Evolutionary conservation across 2,113 vertebrate species (phyloP).

Genomic region (Sminthopsis crassicaudata): DNA sequence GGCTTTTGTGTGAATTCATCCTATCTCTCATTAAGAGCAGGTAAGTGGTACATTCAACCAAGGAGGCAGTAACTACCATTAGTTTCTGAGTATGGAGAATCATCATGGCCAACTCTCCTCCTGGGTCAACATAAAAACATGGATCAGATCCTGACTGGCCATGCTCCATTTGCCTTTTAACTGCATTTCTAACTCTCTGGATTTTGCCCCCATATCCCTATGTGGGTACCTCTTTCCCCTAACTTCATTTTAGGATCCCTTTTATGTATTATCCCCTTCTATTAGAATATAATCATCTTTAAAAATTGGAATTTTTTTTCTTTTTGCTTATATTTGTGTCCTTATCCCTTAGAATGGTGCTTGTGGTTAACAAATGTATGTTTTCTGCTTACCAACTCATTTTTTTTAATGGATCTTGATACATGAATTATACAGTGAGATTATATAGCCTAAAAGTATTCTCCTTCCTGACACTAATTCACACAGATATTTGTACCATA

Average conservation of each 20-base stretch:
- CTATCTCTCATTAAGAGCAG: no score
- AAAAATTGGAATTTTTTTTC: background rate
- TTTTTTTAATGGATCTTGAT: background rate
- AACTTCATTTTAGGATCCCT: background rate
- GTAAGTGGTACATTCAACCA: background rate
- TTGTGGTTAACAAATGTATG: background rate
- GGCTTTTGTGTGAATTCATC: no score
- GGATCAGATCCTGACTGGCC: background rate
- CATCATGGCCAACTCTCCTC: background rate
- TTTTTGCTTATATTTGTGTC: background rate
- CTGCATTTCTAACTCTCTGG: background rate
- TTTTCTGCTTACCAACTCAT: background rate
- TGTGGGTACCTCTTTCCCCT: background rate
- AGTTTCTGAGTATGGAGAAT: background rate
- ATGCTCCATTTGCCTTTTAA: background rate
- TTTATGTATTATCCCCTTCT: background rate
- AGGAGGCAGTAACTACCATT: background rate
- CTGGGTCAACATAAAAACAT: background rate
- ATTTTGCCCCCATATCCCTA: background rate
- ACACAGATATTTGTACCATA: background rate
- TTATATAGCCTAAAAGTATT: background rate
- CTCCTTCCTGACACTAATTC: background rate
- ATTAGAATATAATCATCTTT: background rate
- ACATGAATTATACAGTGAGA: background rate
- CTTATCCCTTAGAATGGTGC: background rate